Evolutionary conservation across 2,113 vertebrate genomes (phyloP), one percentile per base, ranked within the genome.

Genomic region (Apaloderma vittatum): DNA sequence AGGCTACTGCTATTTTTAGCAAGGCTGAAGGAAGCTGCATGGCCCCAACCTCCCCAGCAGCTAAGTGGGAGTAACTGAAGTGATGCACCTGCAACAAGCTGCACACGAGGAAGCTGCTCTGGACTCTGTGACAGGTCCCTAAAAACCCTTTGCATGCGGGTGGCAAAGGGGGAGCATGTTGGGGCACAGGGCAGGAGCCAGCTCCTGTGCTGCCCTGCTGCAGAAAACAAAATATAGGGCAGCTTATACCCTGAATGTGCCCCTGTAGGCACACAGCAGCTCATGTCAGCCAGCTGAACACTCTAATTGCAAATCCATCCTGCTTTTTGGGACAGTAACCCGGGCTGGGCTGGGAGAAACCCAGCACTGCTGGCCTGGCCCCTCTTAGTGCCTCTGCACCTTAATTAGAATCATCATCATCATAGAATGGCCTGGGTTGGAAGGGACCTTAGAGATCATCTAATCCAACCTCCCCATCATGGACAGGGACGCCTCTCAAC

Each of bases 71-170:
- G 37, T 34, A 58, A 76, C n/a, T 0, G 2, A 58, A 73, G 36
- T 0, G 5, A 24, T 14, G 27, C 26, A 49, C 43, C 71, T 73
- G 36, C 0, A 2, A 15, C 21, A 32, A 49, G 48, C 27, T 59
- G n/a, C n/a, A 11, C 0, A 3, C 0, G 0, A 2, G 6, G 57
- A 34, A 74, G 19, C 27, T 58, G 70, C 51, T 70, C 36, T 12
- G 36, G 36, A 34, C 37, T 51, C 2, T 2, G 29, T 2, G 1
- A 26, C 46, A 32, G 8, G 29, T 40, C 52, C 61, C 37, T 37
- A 15, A 71, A 81, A 63, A 0, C 34, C 34, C 57, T 8, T 22
- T 43, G 3, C 18, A 32, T 61, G 46, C 3, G 5, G 79, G 40
- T 0, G 4, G 36, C 16, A 13, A 57, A 71, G 48, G 34, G 29